Evolutionary conservation across 2,888 invertebrate species (phyloP).

Genomic region (Alloscopus bannaensis): DNA sequence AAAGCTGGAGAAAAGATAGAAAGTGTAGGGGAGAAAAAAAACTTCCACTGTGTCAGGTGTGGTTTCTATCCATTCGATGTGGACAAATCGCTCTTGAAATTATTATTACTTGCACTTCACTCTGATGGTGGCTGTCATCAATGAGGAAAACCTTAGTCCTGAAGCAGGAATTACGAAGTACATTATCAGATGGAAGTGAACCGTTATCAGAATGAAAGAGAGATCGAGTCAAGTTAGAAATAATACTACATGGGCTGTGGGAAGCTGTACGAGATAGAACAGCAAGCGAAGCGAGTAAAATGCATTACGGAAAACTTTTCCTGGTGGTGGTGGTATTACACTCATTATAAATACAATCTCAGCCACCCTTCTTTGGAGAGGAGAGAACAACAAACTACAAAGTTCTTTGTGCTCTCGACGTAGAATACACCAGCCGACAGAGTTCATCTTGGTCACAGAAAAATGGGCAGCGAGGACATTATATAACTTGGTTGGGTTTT

Average conservation of each 20-base stretch:
- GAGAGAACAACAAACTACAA: no score
- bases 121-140: slow-evolving; percentile 62
- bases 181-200: slow-evolving; percentile 36
- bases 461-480: no score
- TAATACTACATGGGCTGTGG: not conserved
- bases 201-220: slow-evolving; percentile 38
- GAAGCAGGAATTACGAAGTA: slow-evolving; percentile 43
- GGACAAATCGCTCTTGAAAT: slow-evolving; percentile 65
- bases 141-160: slow-evolving; percentile 50
- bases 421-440: no score
- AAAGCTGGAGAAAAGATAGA: slow-evolving; percentile 54
- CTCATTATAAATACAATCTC: not conserved
- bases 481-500: no score
- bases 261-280: slow-evolving; percentile 7
- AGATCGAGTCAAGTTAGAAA: slow-evolving; percentile 30
- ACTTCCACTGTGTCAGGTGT: slow-evolving; percentile 62
- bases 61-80: slow-evolving; percentile 64
- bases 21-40: slow-evolving; percentile 43
- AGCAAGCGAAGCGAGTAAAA: no score
- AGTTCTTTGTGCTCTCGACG: no score
- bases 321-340: not conserved
- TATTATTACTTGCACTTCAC: slow-evolving; percentile 58
- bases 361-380: not conserved
- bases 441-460: no score
- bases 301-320: not conserved